These are phyloP conservation scores for Loripinus fragilis DNA, from an alignment of 2,888 invertebrate genomes.

Conservation along the genomic window DNA sequence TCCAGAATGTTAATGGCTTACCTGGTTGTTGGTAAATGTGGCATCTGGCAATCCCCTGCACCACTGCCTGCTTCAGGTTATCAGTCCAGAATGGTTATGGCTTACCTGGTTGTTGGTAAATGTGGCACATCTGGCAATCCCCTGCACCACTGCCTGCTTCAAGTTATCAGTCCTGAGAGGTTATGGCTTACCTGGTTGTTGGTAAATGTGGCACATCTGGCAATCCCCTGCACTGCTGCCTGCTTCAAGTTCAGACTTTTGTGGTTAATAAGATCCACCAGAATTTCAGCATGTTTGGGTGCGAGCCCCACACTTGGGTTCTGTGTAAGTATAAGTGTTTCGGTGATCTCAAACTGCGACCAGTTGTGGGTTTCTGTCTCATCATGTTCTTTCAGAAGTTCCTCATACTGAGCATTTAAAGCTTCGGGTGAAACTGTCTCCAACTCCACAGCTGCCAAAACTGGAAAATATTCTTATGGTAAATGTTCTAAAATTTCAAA, in stretches of 20 bases:
- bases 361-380: slow-evolving; percentile 39
- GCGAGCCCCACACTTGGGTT: slow-evolving; percentile 63
- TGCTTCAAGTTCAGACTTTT: slow-evolving; percentile 84
- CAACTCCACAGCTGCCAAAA: not conserved
- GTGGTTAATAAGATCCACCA: slow-evolving; percentile 83
- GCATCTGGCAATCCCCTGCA: too few relatives aligned
- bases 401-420: slow-evolving; percentile 50
- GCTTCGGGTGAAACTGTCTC: slow-evolving; percentile 41
- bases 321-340: slow-evolving; percentile 68
- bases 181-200: slow-evolving; percentile 84
- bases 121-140: too few relatives aligned
- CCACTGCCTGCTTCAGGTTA: too few relatives aligned
- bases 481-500: too few relatives aligned
- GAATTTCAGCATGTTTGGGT: slow-evolving; percentile 62
- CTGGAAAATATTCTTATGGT: too few relatives aligned
- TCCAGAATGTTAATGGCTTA: too few relatives aligned
- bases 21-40: too few relatives aligned
- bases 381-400: slow-evolving; percentile 47
- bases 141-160: too few relatives aligned
- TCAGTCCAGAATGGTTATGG: too few relatives aligned
- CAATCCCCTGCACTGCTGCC: slow-evolving; percentile 85
- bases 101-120: too few relatives aligned
- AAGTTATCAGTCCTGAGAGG: too few relatives aligned
- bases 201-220: slow-evolving; percentile 85
- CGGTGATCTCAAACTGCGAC: slow-evolving; percentile 63